Conservation (phyloP, 2,888 invertebrate species). For the Eupelmus urozonus region DNA sequence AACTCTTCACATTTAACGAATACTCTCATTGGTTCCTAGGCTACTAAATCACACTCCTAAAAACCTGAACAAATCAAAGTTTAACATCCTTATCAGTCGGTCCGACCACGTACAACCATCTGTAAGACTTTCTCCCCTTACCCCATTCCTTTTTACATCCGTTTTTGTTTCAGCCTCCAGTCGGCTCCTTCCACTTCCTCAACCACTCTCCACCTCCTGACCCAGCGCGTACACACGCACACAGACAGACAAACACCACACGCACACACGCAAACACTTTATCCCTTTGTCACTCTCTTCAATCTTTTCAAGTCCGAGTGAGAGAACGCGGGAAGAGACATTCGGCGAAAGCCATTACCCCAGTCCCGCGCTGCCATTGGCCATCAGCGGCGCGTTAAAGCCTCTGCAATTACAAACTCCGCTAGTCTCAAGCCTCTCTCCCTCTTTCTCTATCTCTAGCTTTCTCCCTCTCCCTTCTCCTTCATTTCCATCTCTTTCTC, state of each 20-base stretch:
- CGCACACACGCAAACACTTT: conserved; percentile 36
- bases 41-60: no score
- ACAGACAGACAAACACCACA: no score
- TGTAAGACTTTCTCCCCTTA: not conserved
- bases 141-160: not conserved
- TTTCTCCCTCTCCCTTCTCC: conserved; percentile 13
- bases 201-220: not conserved
- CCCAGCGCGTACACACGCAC: no score
- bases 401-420: conserved; percentile 73
- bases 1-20: no score
- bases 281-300: conserved; percentile 49
- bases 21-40: no score
- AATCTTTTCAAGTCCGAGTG: conserved; percentile 62
- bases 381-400: conserved; percentile 74
- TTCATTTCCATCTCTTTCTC: conserved; percentile 25
- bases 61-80: not conserved
- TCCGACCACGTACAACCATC: not conserved
- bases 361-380: conserved; percentile 70
- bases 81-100: not conserved
- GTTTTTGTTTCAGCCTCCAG: conserved; percentile 19
- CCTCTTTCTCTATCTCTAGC: conserved; percentile 46
- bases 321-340: conserved; percentile 62
- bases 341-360: conserved; percentile 73
- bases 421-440: conserved; percentile 56
- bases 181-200: conserved; percentile 1